Base-by-base conservation (phyloP, 2,113 vertebrate species). In the Hassar affinis region DNA sequence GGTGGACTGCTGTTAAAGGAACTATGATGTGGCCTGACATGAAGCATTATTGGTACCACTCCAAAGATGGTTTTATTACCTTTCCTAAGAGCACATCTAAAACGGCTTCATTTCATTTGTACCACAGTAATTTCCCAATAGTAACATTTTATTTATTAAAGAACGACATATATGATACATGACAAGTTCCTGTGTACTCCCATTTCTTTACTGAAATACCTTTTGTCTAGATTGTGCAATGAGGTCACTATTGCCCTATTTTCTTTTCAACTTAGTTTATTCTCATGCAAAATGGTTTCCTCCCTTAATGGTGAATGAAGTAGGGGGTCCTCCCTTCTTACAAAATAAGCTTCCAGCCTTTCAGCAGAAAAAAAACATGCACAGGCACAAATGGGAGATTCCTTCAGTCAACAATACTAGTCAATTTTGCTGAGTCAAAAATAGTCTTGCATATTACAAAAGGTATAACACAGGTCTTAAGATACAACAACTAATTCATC, bases 401-500 rank as follows among this genome's bases (percentile, higher is more conserved):
- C 76, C 76, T 68, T 66, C 62, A 78, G 54, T 51, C 81, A 76
- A 83, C 71, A 76, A 64, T n/a, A 62, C 20, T 52, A 64, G 66
- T 71, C 76, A 47, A 62, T 72, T 78, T 71, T 79, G 83, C 54
- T 72, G 75, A 84, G 76, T 84, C 77, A 79, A 72, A 84, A 84
- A 79, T 72, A 72, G 75, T 35, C 59, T 35, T 0, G 10, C 20
- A 25, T 33, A 76, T 33, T 54, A 20, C 66, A 45, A 64, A 79
- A 42, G 27, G 47, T 79, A 59, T 84, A 56, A 66, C 56, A 45
- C 10, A 38, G 85, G 84, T 88, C 88, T 42, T 88, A 86, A 80
- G 69, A 3, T 30, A 82, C 91, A 88, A 91, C 91, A 89, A 90
- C 83, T 85, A 85, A 88, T 83, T 90, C 90, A 92, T 94, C 89